phyloP scores from a whole-genome alignment of 2,797 vertebrate genomes.

The Scolopax rusticola region DNA sequence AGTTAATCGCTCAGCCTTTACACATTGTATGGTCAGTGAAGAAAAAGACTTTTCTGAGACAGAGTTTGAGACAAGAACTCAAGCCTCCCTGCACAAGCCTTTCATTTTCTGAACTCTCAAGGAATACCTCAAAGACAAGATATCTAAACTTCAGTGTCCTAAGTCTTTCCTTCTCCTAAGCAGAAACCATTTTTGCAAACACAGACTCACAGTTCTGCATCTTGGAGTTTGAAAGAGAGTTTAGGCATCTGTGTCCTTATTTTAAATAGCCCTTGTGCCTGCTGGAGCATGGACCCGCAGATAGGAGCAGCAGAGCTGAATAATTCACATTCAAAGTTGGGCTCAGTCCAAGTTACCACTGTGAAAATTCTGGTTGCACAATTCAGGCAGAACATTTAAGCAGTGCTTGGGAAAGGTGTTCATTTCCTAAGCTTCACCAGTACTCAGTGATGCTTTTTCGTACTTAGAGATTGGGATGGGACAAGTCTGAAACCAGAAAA shows the following conservation, averaged over 20 bases:
- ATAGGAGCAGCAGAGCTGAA: slow-evolving; percentile 65
- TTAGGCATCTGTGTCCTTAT: slow-evolving; percentile 59
- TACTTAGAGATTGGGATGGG: background rate
- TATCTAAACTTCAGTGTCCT: background rate
- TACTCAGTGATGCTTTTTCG: background rate
- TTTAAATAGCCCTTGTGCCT: slow-evolving; percentile 56
- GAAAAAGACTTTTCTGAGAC: background rate
- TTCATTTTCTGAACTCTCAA: background rate
- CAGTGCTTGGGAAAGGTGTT: background rate
- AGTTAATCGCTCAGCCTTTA: background rate
- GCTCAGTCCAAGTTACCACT: slow-evolving; percentile 33
- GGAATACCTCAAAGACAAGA: background rate
- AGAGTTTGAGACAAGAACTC: background rate
- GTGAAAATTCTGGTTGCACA: slow-evolving; percentile 44
- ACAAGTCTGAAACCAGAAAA: background rate
- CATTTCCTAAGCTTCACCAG: background rate
- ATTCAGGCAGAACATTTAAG: slow-evolving; percentile 11
- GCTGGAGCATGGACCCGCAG: slow-evolving; percentile 49
- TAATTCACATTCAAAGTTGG: slow-evolving; percentile 63
- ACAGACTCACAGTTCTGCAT: slow-evolving; percentile 29
- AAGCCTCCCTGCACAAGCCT: background rate
- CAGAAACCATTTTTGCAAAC: slow-evolving; percentile 20
- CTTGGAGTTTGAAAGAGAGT: slow-evolving; percentile 41
- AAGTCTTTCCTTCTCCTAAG: background rate
- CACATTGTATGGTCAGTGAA: fast-evolving